Evolutionary conservation across 2,113 vertebrate genomes (phyloP).

Genomic region (Erpornis zantholeuca): DNA sequence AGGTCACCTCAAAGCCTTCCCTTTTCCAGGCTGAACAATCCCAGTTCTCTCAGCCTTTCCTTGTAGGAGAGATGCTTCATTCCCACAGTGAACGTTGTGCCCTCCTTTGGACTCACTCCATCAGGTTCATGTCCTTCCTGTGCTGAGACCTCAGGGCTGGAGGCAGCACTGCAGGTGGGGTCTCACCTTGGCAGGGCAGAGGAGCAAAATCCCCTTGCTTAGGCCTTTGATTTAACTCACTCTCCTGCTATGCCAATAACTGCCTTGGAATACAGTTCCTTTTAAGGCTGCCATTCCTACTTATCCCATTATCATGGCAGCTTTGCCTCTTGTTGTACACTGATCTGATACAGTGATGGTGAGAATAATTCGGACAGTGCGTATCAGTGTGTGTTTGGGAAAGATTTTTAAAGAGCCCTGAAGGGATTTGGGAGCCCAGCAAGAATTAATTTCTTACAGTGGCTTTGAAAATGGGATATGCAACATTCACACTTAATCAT

Average conservation of each 20-base stretch:
- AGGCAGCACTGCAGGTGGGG: neutral
- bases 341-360: neutral
- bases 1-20: neutral
- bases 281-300: neutral
- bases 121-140: neutral
- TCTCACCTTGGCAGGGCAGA: neutral
- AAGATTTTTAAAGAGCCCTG: neutral
- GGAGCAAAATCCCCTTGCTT: neutral
- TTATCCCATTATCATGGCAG: neutral
- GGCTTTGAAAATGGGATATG: slow-evolving; percentile 1
- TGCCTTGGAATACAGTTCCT: neutral
- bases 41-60: neutral
- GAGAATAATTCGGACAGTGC: fast-evolving
- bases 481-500: neutral
- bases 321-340: neutral
- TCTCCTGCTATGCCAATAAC: neutral
- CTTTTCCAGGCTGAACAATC: neutral
- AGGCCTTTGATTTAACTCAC: neutral
- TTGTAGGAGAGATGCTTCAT: neutral
- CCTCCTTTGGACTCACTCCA: neutral
- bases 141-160: neutral
- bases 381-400: neutral
- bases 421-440: neutral
- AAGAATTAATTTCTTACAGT: neutral
- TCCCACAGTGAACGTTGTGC: neutral